phyloP scores from a whole-genome alignment of 2,888 invertebrate species.

The Tetranychus truncatus region DNA sequence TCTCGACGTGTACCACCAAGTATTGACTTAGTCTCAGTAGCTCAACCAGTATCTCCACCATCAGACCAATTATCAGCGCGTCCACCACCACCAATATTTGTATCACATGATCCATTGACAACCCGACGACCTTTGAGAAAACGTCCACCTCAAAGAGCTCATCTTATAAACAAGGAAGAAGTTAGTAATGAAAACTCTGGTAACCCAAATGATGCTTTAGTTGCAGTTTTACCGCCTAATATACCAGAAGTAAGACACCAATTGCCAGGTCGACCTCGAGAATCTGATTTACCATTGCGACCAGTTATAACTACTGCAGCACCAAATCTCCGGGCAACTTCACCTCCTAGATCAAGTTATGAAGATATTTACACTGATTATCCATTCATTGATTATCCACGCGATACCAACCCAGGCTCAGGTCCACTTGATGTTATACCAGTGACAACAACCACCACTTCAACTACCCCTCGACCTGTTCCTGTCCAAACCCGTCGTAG shows the following conservation, averaged over 20 bases:
- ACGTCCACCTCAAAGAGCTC: conserved; percentile 9
- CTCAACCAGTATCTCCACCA: background rate
- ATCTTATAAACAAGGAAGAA: conserved; percentile 3
- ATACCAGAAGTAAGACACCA: background rate
- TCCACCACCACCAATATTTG: conserved; percentile 5
- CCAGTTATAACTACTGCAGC: background rate
- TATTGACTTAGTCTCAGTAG: background rate
- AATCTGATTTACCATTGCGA: background rate
- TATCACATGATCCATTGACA: background rate
- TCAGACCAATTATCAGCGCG: background rate
- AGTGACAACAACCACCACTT: background rate
- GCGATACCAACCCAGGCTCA: background rate
- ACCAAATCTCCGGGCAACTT: background rate
- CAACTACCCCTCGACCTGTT: conserved; percentile 2
- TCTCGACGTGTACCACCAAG: background rate
- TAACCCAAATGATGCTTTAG: background rate
- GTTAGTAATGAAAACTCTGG: conserved; percentile 3
- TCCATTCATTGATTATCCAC: conserved; percentile 9
- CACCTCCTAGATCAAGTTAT: background rate
- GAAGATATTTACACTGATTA: background rate
- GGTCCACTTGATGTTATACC: background rate
- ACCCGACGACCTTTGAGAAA: conserved; percentile 3
- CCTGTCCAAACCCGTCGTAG: background rate
- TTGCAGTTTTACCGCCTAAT: background rate
- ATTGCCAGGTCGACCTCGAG: background rate